These are phyloP conservation scores for Catamblyrhynchus diadema DNA, from an alignment of 2,797 vertebrate genomes.

Conservation along the genomic window DNA sequence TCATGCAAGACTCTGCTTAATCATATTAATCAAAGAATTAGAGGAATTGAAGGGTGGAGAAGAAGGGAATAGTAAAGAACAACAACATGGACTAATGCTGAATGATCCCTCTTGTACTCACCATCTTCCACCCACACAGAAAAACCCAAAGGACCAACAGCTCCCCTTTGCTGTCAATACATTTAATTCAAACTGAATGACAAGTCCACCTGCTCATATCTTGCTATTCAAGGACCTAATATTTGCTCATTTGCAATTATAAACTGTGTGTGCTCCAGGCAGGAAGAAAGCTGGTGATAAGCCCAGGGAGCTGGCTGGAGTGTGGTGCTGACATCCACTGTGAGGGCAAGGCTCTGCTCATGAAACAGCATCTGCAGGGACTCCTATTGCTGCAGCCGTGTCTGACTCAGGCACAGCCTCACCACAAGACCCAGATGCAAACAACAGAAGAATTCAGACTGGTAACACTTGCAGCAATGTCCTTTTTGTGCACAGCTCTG, in stretches of 20 bases:
- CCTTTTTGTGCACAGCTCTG: background rate
- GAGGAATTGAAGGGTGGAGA: background rate
- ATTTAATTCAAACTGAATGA: background rate
- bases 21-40: background rate
- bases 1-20: background rate
- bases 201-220: background rate
- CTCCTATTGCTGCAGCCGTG: accelerated
- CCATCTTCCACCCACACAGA: background rate
- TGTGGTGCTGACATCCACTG: background rate
- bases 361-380: background rate
- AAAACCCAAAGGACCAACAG: background rate
- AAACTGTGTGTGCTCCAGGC: background rate
- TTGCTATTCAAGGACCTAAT: background rate
- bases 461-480: background rate
- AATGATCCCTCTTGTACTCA: background rate
- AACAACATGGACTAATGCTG: accelerated
- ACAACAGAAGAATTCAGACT: background rate
- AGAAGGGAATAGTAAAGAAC: background rate
- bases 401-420: background rate
- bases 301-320: background rate
- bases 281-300: background rate
- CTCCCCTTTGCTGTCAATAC: background rate
- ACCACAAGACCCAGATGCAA: background rate
- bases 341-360: background rate
- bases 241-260: background rate